Base-by-base conservation (phyloP, 2,113 vertebrate species). In the Pantherophis guttatus region DNA sequence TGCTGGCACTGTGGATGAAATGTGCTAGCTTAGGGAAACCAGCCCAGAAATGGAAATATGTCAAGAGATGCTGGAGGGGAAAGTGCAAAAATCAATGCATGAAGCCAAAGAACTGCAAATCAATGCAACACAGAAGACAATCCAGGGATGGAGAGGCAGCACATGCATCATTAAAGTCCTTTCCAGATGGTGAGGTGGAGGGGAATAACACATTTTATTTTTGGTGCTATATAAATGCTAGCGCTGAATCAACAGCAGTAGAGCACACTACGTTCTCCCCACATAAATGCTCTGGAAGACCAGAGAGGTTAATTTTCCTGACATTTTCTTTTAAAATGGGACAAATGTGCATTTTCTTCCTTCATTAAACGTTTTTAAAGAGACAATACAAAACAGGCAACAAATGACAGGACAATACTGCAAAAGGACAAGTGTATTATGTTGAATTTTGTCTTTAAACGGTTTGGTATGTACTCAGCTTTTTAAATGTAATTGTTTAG, bases 41-140 rank as follows among this genome's bases (percentile, higher is more conserved):
- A 59, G 54, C 6, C 50, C 52, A 85, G 52, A 58, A 17, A 57
- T 17, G 39, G 53, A 88, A 88, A 88, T 91, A 44, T 70, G 33
- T 91, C 86, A 91, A 75, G 90, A 19, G 48, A 53, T 85, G 90
- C 54, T 50, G 15, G n/a, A 89, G 50, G 65, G 50, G 53, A 89
- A 58, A 26, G 48, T 59, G 59, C 55, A n/a, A 54, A 62, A 86
- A 89, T 94, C 70, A 48, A 93, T 93, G 52, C 87, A 87, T 12
- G 57, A 62, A 86, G 54, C 65, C 88, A 85, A 90, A 93, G 75
- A 65, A 54, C 81, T 65, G 92, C 88, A 90, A 90, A 93, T 93
- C 92, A 87, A n/a, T 87, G 92, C 89, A 87, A 87, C 21, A 48
- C 6, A 59, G 92, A 58, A 89, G 62, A 89, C 33, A 8, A 86